A percentile compares a stretch with the other conserved stretches of the same genome.
phyloP scores from a whole-genome alignment of 2,888 invertebrate genomes.

The Melanotus villosus region DNA sequence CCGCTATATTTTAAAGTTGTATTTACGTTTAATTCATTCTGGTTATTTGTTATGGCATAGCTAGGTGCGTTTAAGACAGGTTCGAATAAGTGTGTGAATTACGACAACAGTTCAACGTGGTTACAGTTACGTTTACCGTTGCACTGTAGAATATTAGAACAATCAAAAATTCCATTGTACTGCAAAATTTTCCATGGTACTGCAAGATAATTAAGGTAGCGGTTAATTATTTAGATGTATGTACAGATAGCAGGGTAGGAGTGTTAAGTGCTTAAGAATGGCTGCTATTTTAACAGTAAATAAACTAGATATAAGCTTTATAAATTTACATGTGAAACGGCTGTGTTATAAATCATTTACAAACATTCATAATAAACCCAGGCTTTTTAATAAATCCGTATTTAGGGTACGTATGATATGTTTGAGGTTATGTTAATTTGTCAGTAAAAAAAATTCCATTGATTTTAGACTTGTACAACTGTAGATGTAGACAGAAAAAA shows the following conservation, averaged over 20 bases:
- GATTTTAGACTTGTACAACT: constrained; percentile 46
- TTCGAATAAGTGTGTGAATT: no score
- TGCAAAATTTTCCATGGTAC: no score
- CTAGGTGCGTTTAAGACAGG: no score
- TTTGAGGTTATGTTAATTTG: constrained; percentile 36
- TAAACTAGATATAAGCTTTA: constrained; percentile 37
- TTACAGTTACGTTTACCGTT: no score
- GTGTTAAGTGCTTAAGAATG: constrained; percentile 37
- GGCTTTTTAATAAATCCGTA: constrained; percentile 39
- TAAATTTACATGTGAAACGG: constrained; percentile 37
- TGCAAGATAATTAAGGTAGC: no score
- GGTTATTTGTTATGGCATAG: no score
- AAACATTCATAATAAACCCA: constrained; percentile 31
- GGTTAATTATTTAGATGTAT: no score
- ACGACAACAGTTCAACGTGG: no score
- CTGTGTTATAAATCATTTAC: constrained; percentile 28
- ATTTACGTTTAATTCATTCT: no score
- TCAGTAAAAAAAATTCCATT: background rate
- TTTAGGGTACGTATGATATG: constrained; percentile 46
- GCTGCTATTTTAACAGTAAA: constrained; percentile 42
- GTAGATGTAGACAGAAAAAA: constrained; percentile 36
- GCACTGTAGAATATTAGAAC: no score
- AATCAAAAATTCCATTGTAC: no score
- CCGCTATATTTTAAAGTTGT: no score
- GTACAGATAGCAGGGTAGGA: background rate